Conservation (phyloP, 2,113 vertebrate genomes). For the Trogon melanurus region DNA sequence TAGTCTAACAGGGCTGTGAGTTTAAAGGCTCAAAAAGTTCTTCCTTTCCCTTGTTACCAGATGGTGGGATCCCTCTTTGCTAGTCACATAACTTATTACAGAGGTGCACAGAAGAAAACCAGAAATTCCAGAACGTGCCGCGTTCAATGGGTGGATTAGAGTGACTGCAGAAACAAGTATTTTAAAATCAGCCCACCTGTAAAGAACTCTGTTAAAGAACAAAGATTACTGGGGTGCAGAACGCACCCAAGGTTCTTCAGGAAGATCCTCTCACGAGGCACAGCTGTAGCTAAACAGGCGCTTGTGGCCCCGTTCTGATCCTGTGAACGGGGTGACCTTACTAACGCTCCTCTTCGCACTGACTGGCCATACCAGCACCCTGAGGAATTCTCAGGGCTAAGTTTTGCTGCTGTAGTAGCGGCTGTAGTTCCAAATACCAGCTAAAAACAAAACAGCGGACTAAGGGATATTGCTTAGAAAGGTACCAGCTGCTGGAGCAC, state of each 20-base stretch:
- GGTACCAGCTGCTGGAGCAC: background rate
- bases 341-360: background rate
- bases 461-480: background rate
- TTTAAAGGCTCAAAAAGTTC: background rate
- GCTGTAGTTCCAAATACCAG: background rate
- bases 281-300: background rate
- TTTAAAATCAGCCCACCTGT: background rate
- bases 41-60: background rate
- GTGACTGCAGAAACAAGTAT: background rate
- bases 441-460: background rate
- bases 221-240: background rate
- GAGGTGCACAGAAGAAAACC: background rate
- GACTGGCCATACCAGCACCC: background rate
- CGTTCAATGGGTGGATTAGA: background rate
- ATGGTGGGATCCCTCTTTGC: background rate
- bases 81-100: background rate
- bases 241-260: rapidly evolving
- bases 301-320: background rate
- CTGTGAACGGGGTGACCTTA: background rate
- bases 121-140: background rate
- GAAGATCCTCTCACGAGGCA: background rate
- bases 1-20: background rate
- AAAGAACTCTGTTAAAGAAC: background rate
- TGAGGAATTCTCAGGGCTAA: background rate
- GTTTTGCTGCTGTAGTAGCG: background rate